Conservation (phyloP, 2,113 vertebrate species). For the Silurus asotus region DNA sequence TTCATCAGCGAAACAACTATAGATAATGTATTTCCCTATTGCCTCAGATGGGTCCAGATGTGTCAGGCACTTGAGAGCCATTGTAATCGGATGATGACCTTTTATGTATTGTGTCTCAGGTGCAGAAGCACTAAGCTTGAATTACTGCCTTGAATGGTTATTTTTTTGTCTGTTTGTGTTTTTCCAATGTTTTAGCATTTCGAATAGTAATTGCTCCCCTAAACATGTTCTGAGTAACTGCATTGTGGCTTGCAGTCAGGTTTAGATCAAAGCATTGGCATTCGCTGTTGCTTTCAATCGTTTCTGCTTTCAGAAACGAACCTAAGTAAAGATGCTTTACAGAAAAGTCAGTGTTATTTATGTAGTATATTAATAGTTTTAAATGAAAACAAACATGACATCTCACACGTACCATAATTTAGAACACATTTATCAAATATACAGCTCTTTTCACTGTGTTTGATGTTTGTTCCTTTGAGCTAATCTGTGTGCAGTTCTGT, state of each 20-base stretch:
- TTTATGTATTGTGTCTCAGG: slow-evolving; percentile 51
- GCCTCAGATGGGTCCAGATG: slow-evolving; percentile 31
- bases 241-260: no score
- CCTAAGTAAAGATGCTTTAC: not conserved
- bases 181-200: not conserved
- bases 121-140: not conserved
- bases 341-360: not conserved
- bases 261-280: no score
- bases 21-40: slow-evolving; percentile 55
- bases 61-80: slow-evolving; percentile 36
- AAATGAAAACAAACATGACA: not conserved
- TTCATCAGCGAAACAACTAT: slow-evolving; percentile 51
- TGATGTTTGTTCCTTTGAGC: slow-evolving; percentile 5
- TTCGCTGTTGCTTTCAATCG: not conserved
- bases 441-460: not conserved
- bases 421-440: not conserved
- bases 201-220: not conserved
- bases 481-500: slow-evolving; percentile 9
- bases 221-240: not conserved
- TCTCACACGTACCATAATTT: not conserved
- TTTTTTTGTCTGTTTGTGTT: not conserved
- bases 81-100: slow-evolving; percentile 57
- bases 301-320: no score
- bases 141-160: not conserved
- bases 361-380: not conserved